phyloP scores from a whole-genome alignment of 2,888 invertebrate species.

The Clostera curtula region DNA sequence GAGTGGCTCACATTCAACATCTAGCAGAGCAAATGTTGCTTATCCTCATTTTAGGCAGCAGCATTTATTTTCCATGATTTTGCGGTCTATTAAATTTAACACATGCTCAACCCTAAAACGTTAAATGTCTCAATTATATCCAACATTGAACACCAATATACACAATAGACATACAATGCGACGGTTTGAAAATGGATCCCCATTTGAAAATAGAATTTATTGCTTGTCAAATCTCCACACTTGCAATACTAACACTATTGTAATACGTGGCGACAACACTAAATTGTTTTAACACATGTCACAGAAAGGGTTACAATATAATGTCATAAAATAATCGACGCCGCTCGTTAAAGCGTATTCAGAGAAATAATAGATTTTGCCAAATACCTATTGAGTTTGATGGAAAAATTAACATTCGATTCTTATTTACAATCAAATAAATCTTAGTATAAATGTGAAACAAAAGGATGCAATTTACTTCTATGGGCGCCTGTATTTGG shows the following conservation, averaged over 20 bases:
- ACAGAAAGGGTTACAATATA: slow-evolving; percentile 49
- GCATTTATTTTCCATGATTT: slow-evolving; percentile 1
- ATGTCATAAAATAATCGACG: slow-evolving; percentile 32
- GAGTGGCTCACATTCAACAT: too few relatives aligned
- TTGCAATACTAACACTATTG: slow-evolving; percentile 49
- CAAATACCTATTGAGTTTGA: slow-evolving; percentile 1
- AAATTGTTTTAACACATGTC: slow-evolving; percentile 67
- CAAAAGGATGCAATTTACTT: too few relatives aligned
- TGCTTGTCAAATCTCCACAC: slow-evolving; percentile 63
- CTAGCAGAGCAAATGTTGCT: too few relatives aligned
- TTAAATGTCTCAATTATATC: slow-evolving; percentile 52
- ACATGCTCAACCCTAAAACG: slow-evolving; percentile 29
- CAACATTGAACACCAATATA: slow-evolving; percentile 53
- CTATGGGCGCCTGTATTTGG: too few relatives aligned
- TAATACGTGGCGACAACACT: slow-evolving; percentile 39
- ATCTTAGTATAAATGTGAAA: too few relatives aligned
- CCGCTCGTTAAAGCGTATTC: slow-evolving; percentile 36
- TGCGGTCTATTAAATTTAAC: slow-evolving; percentile 10
- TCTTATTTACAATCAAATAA: slow-evolving; percentile 3
- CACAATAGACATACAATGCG: slow-evolving; percentile 50
- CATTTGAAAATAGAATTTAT: slow-evolving; percentile 61
- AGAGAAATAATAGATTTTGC: slow-evolving; percentile 18
- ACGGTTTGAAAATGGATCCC: slow-evolving; percentile 48
- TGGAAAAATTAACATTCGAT: neutral
- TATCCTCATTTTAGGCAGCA: too few relatives aligned